These are phyloP conservation scores for Gnathonemus echidnorhynchus DNA, from an alignment of 2,113 vertebrate species.

Conservation along the genomic window DNA sequence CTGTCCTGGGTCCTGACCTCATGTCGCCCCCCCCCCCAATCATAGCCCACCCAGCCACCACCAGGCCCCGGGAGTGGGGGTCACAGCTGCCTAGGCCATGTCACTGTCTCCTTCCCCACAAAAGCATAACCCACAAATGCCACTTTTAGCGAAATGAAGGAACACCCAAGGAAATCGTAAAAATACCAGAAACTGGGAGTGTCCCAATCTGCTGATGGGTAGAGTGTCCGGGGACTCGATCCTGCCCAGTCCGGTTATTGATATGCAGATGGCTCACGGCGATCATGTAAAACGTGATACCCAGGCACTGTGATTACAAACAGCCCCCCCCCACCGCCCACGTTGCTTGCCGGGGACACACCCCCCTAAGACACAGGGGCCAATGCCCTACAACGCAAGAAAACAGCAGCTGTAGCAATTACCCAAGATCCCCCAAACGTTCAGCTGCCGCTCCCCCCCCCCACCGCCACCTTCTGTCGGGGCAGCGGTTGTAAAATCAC, in stretches of 20 bases:
- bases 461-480: background rate
- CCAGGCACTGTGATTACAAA: background rate
- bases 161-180: background rate
- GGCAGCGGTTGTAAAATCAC: background rate
- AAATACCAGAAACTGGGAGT: background rate
- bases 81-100: slow-evolving; percentile 37
- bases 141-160: background rate
- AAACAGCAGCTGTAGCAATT: slow-evolving; percentile 30
- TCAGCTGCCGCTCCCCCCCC: background rate
- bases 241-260: background rate
- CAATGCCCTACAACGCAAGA: slow-evolving; percentile 16
- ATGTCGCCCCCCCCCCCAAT: slow-evolving; percentile 10
- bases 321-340: slow-evolving; percentile 21
- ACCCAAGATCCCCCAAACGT: background rate
- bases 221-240: background rate
- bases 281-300: background rate
- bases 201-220: background rate
- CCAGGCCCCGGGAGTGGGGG: slow-evolving; percentile 13
- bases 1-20: slow-evolving; percentile 39
- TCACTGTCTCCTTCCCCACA: slow-evolving; percentile 29
- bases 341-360: background rate
- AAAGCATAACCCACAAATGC: background rate
- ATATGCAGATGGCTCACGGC: background rate
- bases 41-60: slow-evolving; percentile 20
- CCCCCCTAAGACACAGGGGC: slow-evolving; percentile 1